Conservation (phyloP, 2,888 invertebrate species). For the Elegia similella region DNA sequence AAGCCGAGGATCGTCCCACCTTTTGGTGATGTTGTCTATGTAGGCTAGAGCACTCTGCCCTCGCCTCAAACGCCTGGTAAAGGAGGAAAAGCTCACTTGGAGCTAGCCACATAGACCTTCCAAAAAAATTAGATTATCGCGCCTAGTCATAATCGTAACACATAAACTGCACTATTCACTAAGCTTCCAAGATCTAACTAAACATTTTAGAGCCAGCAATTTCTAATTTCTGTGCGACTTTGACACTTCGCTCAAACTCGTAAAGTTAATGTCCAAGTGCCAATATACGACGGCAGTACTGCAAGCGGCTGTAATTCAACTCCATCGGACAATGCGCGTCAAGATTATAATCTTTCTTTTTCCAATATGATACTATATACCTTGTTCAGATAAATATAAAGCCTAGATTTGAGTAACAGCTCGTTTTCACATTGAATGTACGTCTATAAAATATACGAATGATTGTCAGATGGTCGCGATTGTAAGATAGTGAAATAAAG, state of each 20-base stretch:
- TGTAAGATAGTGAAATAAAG: conserved; percentile 14
- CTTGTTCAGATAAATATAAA: background rate
- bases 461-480: conserved; percentile 11
- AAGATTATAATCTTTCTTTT: conserved; percentile 44
- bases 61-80: no score
- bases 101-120: no score
- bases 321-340: conserved; percentile 47
- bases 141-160: background rate
- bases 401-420: background rate
- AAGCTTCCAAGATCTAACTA: background rate
- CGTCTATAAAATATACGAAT: conserved; percentile 9
- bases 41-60: no score
- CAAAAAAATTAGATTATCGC: no score
- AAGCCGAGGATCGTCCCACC: no score
- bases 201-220: background rate
- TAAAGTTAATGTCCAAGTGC: conserved; percentile 1
- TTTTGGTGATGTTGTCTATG: no score
- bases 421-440: background rate
- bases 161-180: background rate
- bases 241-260: background rate
- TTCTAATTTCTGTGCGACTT: background rate
- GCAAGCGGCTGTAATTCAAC: conserved; percentile 39
- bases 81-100: no score
- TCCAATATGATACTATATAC: background rate
- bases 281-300: conserved; percentile 19